Percentiles rank a stretch among this genome's conserved stretches.
Conservation (phyloP, 2,888 invertebrate genomes). For the Aquatica leii region DNA sequence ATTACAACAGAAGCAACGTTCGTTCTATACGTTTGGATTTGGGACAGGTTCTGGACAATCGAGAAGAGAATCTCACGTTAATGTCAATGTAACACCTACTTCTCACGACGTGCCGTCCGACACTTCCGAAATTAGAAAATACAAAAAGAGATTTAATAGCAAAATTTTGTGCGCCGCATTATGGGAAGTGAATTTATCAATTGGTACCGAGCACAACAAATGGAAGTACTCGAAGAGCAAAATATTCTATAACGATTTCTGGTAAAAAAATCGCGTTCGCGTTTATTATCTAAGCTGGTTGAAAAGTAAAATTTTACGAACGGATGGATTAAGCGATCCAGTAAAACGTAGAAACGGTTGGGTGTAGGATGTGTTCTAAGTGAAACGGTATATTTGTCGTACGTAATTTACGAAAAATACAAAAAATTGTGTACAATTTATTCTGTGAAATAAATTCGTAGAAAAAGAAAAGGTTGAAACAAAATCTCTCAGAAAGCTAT, state of each 20-base stretch:
- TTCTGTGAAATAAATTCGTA: too few relatives aligned
- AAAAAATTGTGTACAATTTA: too few relatives aligned
- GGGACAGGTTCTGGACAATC: constrained; percentile 84
- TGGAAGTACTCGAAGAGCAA: constrained; percentile 99
- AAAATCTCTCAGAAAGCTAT: too few relatives aligned
- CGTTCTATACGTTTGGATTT: constrained; percentile 98
- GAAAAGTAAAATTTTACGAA: constrained; percentile 97
- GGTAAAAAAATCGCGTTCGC: constrained; percentile 97
- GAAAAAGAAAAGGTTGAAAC: too few relatives aligned
- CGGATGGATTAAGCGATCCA: constrained; percentile 94
- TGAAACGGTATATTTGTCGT: constrained; percentile 99
- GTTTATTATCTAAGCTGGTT: constrained; percentile 99
- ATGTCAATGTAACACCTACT: constrained; percentile 95
- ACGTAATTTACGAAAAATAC: constrained; percentile 99
- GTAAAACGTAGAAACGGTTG: constrained; percentile 97
- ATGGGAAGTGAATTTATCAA: constrained; percentile 95
- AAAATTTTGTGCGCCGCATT: constrained; percentile 99
- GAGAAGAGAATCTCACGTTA: constrained; percentile 92
- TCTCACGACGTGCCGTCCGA: constrained; percentile 91
- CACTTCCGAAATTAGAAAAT: constrained; percentile 98
- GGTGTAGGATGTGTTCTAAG: constrained; percentile 99
- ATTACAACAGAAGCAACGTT: constrained; percentile 96
- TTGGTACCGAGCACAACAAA: constrained; percentile 98
- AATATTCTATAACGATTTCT: constrained; percentile 99
- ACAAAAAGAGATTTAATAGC: constrained; percentile 99